Base-by-base conservation (phyloP, 1,140 invertebrate species). In the Drosophila pandora region DNA sequence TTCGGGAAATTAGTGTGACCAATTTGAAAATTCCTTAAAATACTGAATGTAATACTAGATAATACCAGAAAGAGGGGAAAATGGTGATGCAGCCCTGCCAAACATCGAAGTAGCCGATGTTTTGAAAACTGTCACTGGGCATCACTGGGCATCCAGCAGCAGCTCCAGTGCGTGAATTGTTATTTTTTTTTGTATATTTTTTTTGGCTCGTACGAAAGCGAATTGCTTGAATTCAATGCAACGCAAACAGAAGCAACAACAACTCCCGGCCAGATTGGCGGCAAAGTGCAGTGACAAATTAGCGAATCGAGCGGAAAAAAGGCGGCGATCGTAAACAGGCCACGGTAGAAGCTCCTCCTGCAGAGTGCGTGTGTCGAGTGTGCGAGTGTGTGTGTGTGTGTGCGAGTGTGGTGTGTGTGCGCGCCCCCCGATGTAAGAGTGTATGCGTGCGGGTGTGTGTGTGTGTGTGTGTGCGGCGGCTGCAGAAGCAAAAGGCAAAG, bases 381-480 rank as follows among this genome's bases (percentile, higher is more conserved):
- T 28, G n/a, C 37, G 54, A 9, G 34, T 22, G 54, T 56, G 53
- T 55, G 53, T 55, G 21, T 41, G 39, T 10, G 56, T 23, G 53
- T 55, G 21, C 25, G 39, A 3, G 56, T 23, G 45, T 47, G 17
- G 45, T 30, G 41, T 58, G 55, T 45, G 62, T 63, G 62, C 58
- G 57, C 58, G 62, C 62, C 56, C 56, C 45, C 57, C 57, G 57
- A 59, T 59, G 57, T 59, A 25, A 58, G 41, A 28, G 55, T 57
- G 55, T 57, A 25, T 37, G 55, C 23, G 55, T 23, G 54, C 23
- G 54, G 28, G 53, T 43, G 54, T 43, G 37, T 43, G 41, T 45
- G 34, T 37, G 54, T 56, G 22, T 23, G 23, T 25, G 57, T 45
- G 57, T 43, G 41, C 41, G 41, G 41, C 17, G 41, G 41, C 43